A percentile compares a stretch with the other conserved stretches of the same genome.
Conservation (phyloP, 2,888 invertebrate genomes). For the Mongoloraphidia duomilia region DNA sequence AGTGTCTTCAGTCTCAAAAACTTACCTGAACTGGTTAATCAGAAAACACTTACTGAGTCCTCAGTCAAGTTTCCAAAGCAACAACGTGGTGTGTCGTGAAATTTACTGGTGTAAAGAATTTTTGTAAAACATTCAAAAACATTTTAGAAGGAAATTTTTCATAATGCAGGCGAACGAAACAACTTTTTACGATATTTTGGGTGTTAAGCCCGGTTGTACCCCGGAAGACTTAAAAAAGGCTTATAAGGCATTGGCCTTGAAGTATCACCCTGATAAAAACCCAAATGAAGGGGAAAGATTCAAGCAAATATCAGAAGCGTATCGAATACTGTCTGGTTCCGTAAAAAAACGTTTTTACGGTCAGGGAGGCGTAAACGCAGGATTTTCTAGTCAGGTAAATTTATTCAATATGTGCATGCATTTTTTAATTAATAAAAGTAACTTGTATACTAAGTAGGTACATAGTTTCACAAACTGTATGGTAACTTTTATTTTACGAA, state of each 20-base stretch:
- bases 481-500: too few relatives aligned
- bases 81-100: too few relatives aligned
- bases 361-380: conserved; percentile 78
- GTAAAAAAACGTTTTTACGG: conserved; percentile 89
- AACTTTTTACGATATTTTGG: conserved; percentile 84
- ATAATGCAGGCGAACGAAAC: conserved; percentile 96
- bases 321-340: conserved; percentile 90
- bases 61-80: too few relatives aligned
- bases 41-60: too few relatives aligned
- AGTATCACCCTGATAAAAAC: conserved; percentile 96
- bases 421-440: too few relatives aligned
- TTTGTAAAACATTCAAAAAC: too few relatives aligned
- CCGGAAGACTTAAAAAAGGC: conserved; percentile 92
- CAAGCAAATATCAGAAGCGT: conserved; percentile 94
- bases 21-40: too few relatives aligned
- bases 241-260: conserved; percentile 86
- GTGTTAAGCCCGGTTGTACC: conserved; percentile 76
- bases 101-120: too few relatives aligned
- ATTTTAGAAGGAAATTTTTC: background rate
- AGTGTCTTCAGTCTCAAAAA: too few relatives aligned
- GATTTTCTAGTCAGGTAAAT: conserved; percentile 92
- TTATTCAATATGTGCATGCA: conserved; percentile 98
- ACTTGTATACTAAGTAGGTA: too few relatives aligned
- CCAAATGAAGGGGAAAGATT: conserved; percentile 95
- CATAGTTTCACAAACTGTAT: too few relatives aligned